Conservation (phyloP, 2,113 vertebrate genomes). For the Anoura caudifer region DNA sequence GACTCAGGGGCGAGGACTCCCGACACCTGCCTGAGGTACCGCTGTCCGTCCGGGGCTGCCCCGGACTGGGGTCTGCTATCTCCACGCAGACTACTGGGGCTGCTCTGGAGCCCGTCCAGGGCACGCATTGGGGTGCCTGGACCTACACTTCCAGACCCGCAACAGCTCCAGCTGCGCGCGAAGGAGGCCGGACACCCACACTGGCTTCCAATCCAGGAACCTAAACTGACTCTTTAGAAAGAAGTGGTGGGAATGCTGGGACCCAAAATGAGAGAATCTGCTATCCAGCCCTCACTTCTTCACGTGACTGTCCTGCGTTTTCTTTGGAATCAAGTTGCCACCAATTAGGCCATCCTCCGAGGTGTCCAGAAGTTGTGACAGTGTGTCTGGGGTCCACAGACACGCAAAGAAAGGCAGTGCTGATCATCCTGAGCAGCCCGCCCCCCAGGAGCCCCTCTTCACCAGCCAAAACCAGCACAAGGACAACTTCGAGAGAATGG, state of each 20-base stretch:
- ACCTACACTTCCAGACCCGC: background rate
- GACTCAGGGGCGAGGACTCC: too few relatives aligned
- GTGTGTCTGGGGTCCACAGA: background rate
- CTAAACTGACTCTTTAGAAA: background rate
- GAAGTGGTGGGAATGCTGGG: background rate
- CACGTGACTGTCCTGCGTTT: background rate
- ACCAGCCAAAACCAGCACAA: background rate
- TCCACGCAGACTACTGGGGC: background rate
- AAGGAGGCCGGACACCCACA: too few relatives aligned
- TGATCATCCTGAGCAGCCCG: too few relatives aligned
- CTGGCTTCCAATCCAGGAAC: background rate
- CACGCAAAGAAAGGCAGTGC: background rate
- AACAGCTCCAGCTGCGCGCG: background rate
- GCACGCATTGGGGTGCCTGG: background rate
- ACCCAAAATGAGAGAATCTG: background rate
- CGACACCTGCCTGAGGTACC: background rate
- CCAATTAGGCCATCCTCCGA: background rate
- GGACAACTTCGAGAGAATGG: background rate
- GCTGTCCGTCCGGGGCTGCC: rapidly evolving
- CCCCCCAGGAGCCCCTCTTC: background rate
- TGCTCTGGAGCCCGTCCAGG: background rate
- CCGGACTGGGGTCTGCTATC: background rate
- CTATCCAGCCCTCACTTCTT: background rate
- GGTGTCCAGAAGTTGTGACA: background rate
- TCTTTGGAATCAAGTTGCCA: background rate